Percentiles rank a stretch among this genome's conserved stretches.
Conservation (phyloP, 2,888 invertebrate species). For the Horisme vitalbata region DNA sequence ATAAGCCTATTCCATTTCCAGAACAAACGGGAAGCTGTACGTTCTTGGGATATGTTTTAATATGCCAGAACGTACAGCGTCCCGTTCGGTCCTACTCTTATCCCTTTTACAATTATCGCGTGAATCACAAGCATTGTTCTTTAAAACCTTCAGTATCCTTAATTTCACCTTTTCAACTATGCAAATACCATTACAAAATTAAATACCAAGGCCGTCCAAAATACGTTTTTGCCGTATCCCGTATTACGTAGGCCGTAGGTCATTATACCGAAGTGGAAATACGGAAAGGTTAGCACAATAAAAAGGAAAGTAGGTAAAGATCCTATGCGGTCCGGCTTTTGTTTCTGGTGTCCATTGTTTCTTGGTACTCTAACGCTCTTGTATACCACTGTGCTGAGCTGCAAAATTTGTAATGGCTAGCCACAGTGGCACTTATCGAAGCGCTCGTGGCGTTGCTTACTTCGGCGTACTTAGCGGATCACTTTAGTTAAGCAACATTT, state of each 20-base stretch:
- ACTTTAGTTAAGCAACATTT: too few species aligned
- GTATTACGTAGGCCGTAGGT: constrained; percentile 36
- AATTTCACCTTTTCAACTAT: not conserved
- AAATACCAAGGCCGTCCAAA: not conserved
- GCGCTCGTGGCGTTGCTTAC: too few species aligned
- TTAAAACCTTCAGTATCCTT: not conserved
- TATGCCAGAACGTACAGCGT: too few species aligned
- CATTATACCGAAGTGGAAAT: constrained; percentile 68
- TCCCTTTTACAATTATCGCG: too few species aligned
- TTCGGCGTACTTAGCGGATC: too few species aligned
- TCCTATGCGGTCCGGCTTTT: constrained; percentile 49
- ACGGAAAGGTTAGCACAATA: constrained; percentile 68
- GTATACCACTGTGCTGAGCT: constrained; percentile 3
- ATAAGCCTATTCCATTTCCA: too few species aligned
- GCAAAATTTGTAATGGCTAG: not conserved
- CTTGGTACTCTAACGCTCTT: constrained; percentile 14
- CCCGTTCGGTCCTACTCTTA: too few species aligned
- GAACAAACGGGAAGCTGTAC: too few species aligned
- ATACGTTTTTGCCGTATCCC: constrained; percentile 2
- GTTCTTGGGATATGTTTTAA: too few species aligned
- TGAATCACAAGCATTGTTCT: too few species aligned
- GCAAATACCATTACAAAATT: not conserved
- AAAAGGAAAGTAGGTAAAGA: constrained; percentile 62
- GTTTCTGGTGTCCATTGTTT: constrained; percentile 59
- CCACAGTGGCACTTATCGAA: too few species aligned